These are phyloP conservation scores for Chaetorhynchus papuensis DNA, from an alignment of 2,113 vertebrate species.

Conservation along the genomic window DNA sequence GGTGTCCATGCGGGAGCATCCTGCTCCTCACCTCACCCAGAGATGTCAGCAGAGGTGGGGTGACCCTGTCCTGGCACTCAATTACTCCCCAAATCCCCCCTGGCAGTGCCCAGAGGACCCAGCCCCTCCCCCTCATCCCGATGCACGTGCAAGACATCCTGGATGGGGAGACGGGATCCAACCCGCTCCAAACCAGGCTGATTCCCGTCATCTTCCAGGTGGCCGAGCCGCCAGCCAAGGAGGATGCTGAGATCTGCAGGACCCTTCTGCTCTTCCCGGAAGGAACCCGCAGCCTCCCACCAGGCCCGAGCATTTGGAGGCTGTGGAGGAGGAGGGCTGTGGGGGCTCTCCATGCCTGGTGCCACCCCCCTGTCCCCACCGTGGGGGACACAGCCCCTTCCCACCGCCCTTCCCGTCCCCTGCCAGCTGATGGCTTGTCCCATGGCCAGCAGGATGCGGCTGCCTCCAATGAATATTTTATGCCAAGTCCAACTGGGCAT, in stretches of 20 bases:
- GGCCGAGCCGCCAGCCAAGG: background rate
- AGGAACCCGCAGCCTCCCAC: background rate
- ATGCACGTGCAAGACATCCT: background rate
- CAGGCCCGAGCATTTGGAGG: background rate
- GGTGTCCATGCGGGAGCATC: fast-evolving
- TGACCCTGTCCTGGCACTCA: fast-evolving
- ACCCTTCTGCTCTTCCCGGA: slow-evolving; percentile 23
- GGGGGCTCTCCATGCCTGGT: fast-evolving
- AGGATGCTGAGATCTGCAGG: slow-evolving; percentile 16
- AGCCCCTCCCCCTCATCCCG: fast-evolving
- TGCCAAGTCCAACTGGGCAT: background rate
- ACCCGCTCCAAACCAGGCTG: background rate
- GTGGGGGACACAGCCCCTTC: background rate
- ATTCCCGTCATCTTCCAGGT: background rate
- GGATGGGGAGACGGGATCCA: background rate
- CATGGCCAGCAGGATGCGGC: background rate
- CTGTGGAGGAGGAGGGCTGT: background rate
- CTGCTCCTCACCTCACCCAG: fast-evolving
- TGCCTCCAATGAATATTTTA: background rate
- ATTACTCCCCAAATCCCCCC: fast-evolving
- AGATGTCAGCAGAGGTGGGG: background rate
- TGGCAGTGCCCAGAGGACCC: background rate
- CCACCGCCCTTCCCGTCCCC: fast-evolving
- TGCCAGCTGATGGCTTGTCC: slow-evolving; percentile 3
- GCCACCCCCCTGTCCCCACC: background rate